Base-by-base conservation (phyloP, 2,797 vertebrate species). In the Sardinella longiceps region DNA sequence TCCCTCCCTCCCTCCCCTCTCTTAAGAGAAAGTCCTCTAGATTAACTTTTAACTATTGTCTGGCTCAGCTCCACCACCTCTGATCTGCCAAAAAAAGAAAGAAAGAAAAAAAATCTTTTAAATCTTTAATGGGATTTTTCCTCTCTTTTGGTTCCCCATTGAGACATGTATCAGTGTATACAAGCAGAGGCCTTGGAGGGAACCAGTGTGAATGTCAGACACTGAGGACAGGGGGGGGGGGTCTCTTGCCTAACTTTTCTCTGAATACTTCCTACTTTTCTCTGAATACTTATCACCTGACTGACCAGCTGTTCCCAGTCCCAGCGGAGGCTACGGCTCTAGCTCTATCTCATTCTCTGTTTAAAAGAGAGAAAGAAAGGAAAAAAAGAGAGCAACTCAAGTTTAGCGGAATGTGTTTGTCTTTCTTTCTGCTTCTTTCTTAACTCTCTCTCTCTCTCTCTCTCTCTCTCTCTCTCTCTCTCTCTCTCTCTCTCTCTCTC, bases 71-170 rank as follows among this genome's bases (percentile, higher is more conserved):
- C 30, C 18, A 15, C 66, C 66, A 5, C 37, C 66, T 37, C 30
- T 70, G 28, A 70, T 70, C 63, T 74, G 66, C 66, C 66, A 74
- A 74, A 74, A 66, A 74, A 28, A 28, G 30, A 37, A 33, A 74
- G 3, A 37, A 74, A 20, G 10, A 28, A 63, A 60, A 33, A 15
- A 15, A 33, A 20, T 20, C 5, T 14, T 30, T 14, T 12, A 74
- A 74, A 14, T 74, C 30, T 74, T 6, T 74, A 18, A 74, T 74
- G 18, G 33, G 30, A 28, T 63, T 63, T 63, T 74, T n/a, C n/a
- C 58, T 28, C 58, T 66, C 30, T 15, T 0, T 63, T 12, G 30
- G 63, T 70, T 70, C 4, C 37, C 28, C 12, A 74, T 56, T 23
- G 20, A 5, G 37, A 74, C 33, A 15, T 37, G 66, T 33, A 70